phyloP scores from a whole-genome alignment of 2,113 vertebrate genomes.

The Charadrius vociferus region DNA sequence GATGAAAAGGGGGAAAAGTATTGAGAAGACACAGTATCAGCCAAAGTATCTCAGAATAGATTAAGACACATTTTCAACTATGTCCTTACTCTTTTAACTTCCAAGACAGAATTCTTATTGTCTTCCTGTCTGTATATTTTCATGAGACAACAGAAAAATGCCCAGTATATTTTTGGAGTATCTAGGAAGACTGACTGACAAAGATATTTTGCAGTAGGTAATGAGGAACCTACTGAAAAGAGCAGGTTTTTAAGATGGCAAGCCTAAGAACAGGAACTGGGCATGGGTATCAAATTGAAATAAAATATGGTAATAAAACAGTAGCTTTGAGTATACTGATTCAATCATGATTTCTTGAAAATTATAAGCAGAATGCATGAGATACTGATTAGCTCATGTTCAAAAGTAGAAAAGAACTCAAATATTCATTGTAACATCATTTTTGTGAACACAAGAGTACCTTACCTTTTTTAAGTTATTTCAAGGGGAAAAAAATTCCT shows the following conservation, averaged over 20 bases:
- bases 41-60: neutral
- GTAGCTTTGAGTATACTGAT: neutral
- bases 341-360: neutral
- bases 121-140: neutral
- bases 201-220: neutral
- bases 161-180: neutral
- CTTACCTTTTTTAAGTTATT: neutral
- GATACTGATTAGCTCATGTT: neutral
- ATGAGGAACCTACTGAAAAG: neutral
- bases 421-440: neutral
- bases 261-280: neutral
- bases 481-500: accelerated
- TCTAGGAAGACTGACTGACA: neutral
- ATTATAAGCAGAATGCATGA: neutral
- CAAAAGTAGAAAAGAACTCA: neutral
- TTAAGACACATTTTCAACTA: neutral
- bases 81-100: neutral
- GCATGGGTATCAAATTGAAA: neutral
- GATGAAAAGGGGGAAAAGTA: neutral
- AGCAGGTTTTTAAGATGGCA: neutral
- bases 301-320: neutral
- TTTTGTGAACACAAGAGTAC: neutral
- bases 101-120: neutral
- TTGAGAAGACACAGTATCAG: neutral
- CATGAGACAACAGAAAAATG: neutral